Evolutionary conservation across 1,140 invertebrate genomes (phyloP).

Genomic region (Lepidurus packardi): DNA sequence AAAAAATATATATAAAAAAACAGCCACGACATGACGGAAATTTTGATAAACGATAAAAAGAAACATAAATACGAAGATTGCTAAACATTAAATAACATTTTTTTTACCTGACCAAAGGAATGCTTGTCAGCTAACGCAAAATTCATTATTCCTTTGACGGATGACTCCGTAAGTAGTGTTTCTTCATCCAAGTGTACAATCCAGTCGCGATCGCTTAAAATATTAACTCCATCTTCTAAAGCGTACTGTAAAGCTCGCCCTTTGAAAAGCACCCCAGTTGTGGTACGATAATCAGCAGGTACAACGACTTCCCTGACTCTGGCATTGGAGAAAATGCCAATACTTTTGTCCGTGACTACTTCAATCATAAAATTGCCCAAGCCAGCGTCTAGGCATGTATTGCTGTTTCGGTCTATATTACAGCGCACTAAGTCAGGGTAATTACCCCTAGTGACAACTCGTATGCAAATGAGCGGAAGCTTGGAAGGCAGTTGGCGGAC

Average conservation of each 20-base stretch:
- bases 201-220: slow-evolving; percentile 85
- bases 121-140: slow-evolving; percentile 92
- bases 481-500: slow-evolving; percentile 74
- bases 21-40: not conserved
- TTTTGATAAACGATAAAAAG: not conserved
- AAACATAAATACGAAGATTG: not conserved
- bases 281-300: slow-evolving; percentile 75
- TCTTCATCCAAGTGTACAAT: slow-evolving; percentile 98
- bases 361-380: slow-evolving; percentile 95
- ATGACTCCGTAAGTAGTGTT: slow-evolving; percentile 88
- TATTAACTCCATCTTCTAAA: slow-evolving; percentile 74
- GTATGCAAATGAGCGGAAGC: slow-evolving; percentile 89
- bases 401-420: slow-evolving; percentile 85
- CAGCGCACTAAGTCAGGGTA: slow-evolving; percentile 84
- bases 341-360: slow-evolving; percentile 88
- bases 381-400: slow-evolving; percentile 79
- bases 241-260: slow-evolving; percentile 93
- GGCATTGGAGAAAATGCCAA: slow-evolving; percentile 61
- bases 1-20: too few relatives aligned
- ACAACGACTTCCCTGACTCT: slow-evolving; percentile 77
- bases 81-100: slow-evolving; percentile 51
- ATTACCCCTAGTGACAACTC: slow-evolving; percentile 91
- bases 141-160: slow-evolving; percentile 80
- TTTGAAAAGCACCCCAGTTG: slow-evolving; percentile 88
- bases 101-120: slow-evolving; percentile 96